Percentiles rank a stretch among this genome's conserved stretches.
Evolutionary conservation across 2,113 vertebrate genomes (phyloP).

Genomic region (Limanda limanda): DNA sequence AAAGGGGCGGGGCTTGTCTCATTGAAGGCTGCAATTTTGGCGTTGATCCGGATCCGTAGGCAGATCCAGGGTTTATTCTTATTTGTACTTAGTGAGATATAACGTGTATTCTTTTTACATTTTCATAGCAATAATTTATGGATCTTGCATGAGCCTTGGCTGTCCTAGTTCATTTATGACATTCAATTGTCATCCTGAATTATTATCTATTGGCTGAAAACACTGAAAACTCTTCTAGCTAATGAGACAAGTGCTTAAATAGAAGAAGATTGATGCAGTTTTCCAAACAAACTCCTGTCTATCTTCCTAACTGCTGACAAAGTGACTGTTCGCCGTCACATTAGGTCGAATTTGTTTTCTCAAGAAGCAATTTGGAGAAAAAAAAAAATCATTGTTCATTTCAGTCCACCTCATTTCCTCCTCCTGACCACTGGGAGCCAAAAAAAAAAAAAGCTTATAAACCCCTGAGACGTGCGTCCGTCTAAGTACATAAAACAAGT

Average conservation of each 20-base stretch:
- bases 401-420: slow-evolving; percentile 18
- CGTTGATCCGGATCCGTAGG: too few species aligned
- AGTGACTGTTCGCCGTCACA: background rate
- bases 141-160: too few species aligned
- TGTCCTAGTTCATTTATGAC: too few species aligned
- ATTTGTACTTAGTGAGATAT: too few species aligned
- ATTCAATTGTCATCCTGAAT: too few species aligned
- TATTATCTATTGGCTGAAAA: background rate
- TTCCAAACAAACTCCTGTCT: background rate
- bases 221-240: too few species aligned
- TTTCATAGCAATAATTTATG: too few species aligned
- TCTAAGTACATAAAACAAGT: slow-evolving; percentile 65
- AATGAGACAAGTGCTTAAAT: background rate
- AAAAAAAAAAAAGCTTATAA: slow-evolving; percentile 10
- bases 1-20: too few species aligned
- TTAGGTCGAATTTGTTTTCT: slow-evolving; percentile 7
- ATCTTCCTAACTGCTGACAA: background rate
- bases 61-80: too few species aligned
- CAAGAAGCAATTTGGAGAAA: background rate
- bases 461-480: slow-evolving; percentile 39
- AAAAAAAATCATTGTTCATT: slow-evolving; percentile 17
- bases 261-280: background rate
- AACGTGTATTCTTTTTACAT: too few species aligned
- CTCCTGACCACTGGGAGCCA: slow-evolving; percentile 29
- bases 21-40: too few species aligned